A percentile compares a stretch with the other conserved stretches of the same genome.
Evolutionary conservation across 2,797 vertebrate genomes (phyloP).

Genomic region (Manis crassicaudata): DNA sequence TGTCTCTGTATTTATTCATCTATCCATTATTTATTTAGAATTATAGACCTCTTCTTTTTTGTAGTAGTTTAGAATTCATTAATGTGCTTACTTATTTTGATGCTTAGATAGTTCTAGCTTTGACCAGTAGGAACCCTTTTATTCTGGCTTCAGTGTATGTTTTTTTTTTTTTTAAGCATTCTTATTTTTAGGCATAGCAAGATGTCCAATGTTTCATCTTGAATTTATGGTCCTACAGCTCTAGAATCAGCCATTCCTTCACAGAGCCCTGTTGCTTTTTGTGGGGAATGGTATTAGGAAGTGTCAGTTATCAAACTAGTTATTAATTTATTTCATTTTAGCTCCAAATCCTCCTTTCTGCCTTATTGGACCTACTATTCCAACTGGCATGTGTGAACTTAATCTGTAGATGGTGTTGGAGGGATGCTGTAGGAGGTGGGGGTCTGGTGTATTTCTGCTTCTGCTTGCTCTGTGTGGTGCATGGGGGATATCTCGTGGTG

Average conservation of each 20-base stretch:
- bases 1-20: neutral
- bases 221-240: neutral
- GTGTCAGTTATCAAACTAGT: neutral
- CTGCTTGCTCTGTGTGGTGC: too few species aligned
- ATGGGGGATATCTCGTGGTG: neutral
- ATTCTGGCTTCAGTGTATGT: neutral
- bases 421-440: neutral
- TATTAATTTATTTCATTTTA: neutral
- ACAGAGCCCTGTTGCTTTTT: neutral
- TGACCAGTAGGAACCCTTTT: neutral
- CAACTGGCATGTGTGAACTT: neutral
- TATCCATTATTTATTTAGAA: neutral
- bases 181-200: neutral
- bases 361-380: neutral
- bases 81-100: neutral
- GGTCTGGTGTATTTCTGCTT: neutral
- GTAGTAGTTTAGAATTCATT: neutral
- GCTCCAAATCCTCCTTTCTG: neutral
- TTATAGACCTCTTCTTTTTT: neutral
- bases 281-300: neutral
- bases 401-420: neutral
- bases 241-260: neutral
- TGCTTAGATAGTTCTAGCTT: neutral
- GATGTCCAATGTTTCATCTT: neutral
- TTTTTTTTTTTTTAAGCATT: neutral